Percentiles rank a stretch among this genome's conserved stretches.
These are phyloP conservation scores for Standfussiana lucernea DNA, from an alignment of 2,888 invertebrate species.

Conservation along the genomic window DNA sequence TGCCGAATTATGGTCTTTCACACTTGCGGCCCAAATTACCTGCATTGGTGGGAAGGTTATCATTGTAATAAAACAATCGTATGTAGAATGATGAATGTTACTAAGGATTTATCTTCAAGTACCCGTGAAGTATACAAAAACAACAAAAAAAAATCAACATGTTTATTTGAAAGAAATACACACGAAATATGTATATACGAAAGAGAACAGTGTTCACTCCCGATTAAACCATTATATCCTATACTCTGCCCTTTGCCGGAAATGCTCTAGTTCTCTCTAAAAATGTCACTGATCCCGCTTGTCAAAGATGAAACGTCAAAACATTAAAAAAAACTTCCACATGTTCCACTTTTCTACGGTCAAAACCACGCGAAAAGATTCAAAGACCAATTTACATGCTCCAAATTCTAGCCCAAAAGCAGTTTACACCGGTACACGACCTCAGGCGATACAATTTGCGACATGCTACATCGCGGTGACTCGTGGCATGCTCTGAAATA, in stretches of 20 bases:
- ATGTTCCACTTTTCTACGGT: constrained; percentile 71
- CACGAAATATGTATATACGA: background rate
- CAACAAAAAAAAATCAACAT: too few species aligned
- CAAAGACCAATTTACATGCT: constrained; percentile 63
- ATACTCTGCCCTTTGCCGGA: background rate
- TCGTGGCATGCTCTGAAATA: background rate
- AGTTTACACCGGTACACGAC: constrained; percentile 57
- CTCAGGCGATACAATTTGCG: background rate
- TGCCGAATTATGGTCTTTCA: constrained; percentile 3
- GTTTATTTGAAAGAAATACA: too few species aligned
- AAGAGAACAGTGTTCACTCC: background rate
- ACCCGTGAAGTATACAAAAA: background rate
- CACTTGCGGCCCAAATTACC: background rate
- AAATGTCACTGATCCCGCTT: constrained; percentile 45
- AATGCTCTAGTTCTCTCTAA: background rate
- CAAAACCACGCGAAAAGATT: constrained; percentile 29
- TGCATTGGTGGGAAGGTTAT: background rate
- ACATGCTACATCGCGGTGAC: background rate
- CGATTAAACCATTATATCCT: background rate
- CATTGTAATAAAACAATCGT: background rate
- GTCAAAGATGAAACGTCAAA: constrained; percentile 57
- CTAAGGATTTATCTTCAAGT: background rate
- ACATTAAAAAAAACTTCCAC: constrained; percentile 61
- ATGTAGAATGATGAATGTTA: background rate
- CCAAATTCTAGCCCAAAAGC: constrained; percentile 62